Evolutionary conservation across 2,113 vertebrate genomes (phyloP).

Genomic region (Aldabrachelys gigantea): DNA sequence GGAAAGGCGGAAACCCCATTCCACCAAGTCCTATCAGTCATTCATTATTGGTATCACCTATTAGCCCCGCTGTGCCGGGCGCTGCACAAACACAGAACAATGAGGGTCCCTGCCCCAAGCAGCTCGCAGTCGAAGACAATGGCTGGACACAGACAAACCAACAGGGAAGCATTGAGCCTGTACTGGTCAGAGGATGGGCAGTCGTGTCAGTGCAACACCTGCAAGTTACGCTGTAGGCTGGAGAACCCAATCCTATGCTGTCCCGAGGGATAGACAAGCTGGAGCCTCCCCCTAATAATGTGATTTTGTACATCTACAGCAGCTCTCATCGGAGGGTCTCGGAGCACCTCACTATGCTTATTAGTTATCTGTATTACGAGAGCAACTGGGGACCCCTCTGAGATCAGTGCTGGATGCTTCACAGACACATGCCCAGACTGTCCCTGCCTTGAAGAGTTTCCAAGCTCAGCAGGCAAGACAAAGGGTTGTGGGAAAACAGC

Average conservation of each 20-base stretch:
- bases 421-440: not conserved
- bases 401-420: not conserved
- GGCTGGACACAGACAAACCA: not conserved
- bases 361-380: not conserved
- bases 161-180: not conserved
- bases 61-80: not conserved
- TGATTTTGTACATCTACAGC: too few relatives aligned
- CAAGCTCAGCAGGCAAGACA: not conserved
- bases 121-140: not conserved
- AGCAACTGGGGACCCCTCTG: not conserved
- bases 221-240: not conserved
- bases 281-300: too few relatives aligned
- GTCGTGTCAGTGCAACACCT: too few relatives aligned
- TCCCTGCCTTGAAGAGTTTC: not conserved
- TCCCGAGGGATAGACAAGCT: not conserved
- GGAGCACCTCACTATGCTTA: not conserved
- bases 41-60: not conserved
- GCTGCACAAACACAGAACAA: not conserved
- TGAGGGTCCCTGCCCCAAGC: not conserved
- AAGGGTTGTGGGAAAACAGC: not conserved
- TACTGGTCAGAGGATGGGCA: too few relatives aligned
- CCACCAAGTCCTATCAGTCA: not conserved
- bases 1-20: not conserved
- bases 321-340: too few relatives aligned
- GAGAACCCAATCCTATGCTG: not conserved